Base-by-base conservation (phyloP, 2,888 invertebrate species). In the Hemithea aestivaria region DNA sequence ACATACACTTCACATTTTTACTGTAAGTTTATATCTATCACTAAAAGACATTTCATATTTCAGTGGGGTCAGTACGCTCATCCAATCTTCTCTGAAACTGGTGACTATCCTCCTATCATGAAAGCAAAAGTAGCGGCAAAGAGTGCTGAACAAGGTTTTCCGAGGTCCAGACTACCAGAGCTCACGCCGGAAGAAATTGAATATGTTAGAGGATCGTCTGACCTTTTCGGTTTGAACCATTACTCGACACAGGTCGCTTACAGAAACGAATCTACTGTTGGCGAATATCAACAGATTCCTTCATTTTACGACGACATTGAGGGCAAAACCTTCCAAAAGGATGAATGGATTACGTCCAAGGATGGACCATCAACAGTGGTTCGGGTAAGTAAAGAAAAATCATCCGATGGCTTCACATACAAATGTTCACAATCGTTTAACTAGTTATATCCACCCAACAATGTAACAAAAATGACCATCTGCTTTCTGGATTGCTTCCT, bases 141-240 rank as follows among this genome's bases (percentile, higher is more conserved):
- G 35, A 68, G 76, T 40, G 35, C 55, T 6, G 60, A 59, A 11
- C 65, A 73, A 48, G 64, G 72, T 0, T 66, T 63, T 43, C 32
- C 50, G 4, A 51, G 61, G 35, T 66, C 72, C n/a, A 51, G 73
- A 11, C 40, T 73, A 36, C 67, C 67, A 7, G 59, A 63, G 27
- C 64, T 66, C 11, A 63, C 66, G 2, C 54, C 59, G 1, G 64
- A 68, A 27, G 73, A 76, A 41, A 56, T 58, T 3, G 48, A 53
- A 0, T 61, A 65, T 6, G 55, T 75, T 0, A 61, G 56, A 35
- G 80, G 78, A 2, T 47, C 68, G 1, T 53, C 62, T 0, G 80
- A 82, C 42, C 77, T 72, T 57, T 65, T 76, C 7, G 73, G 92
- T 1, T 66, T 94, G 6, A 94, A 93, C 56, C 88, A 91, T 44